phyloP scores from a whole-genome alignment of 2,797 vertebrate species.

The Telmatherina bonti region DNA sequence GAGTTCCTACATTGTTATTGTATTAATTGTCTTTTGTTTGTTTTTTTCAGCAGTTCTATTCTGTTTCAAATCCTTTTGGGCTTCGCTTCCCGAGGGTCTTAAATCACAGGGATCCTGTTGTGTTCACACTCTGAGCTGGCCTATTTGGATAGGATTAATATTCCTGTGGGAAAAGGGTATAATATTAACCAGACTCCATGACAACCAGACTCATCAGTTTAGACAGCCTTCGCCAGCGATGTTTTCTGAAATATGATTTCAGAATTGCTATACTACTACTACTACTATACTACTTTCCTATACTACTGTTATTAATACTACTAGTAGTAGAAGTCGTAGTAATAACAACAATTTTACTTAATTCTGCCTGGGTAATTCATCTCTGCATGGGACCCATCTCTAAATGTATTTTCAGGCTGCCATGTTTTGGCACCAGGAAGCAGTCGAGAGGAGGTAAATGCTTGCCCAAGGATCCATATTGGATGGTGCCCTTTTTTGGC shows the following conservation, averaged over 20 bases:
- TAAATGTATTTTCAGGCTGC: too few relatives aligned
- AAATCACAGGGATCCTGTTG: constrained; percentile 38
- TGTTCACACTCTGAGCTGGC: constrained; percentile 36
- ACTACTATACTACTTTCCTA: too few relatives aligned
- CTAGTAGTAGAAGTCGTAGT: too few relatives aligned
- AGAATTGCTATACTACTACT: constrained; percentile 18
- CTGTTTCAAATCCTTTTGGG: constrained; percentile 13
- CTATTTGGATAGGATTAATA: constrained; percentile 61
- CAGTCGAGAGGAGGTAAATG: too few relatives aligned
- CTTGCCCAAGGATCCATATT: too few relatives aligned
- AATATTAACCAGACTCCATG: constrained; percentile 53
- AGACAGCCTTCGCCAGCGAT: constrained; percentile 35
- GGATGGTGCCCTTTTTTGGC: too few relatives aligned
- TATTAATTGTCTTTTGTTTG: constrained; percentile 22
- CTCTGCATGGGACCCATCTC: too few relatives aligned
- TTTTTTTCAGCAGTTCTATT: constrained; percentile 8
- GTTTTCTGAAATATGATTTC: constrained; percentile 29
- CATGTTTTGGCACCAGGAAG: too few relatives aligned
- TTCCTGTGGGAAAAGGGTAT: constrained; percentile 52
- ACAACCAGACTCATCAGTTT: constrained; percentile 47
- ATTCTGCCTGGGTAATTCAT: too few relatives aligned
- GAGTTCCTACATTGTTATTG: constrained; percentile 28
- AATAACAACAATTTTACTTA: too few relatives aligned
- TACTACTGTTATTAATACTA: too few relatives aligned
- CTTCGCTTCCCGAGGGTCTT: constrained; percentile 27